Conservation (phyloP, 2,797 vertebrate genomes). For the Lepidocolaptes lacrymiger region DNA sequence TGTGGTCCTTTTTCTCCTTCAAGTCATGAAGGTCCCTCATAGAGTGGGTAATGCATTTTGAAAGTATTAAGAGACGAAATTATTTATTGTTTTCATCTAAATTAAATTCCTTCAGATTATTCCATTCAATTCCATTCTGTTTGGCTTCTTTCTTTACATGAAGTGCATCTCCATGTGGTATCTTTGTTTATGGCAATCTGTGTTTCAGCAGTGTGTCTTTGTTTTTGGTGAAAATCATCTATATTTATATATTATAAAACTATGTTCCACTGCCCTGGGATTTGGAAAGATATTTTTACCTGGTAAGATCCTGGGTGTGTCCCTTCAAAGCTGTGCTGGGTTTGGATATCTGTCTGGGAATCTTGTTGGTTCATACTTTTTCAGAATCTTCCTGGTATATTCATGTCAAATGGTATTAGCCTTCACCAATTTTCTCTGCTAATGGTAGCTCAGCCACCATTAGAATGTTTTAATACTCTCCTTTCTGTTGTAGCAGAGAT, state of each 20-base stretch:
- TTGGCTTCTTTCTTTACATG: not conserved
- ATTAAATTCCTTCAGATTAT: not conserved
- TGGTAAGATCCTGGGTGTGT: not conserved
- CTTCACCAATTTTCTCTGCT: not conserved
- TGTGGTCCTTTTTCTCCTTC: not conserved
- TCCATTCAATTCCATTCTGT: not conserved
- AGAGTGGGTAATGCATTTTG: not conserved
- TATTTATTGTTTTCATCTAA: not conserved
- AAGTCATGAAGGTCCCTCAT: not conserved
- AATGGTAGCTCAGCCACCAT: not conserved
- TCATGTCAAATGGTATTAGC: not conserved
- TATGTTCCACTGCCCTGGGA: not conserved
- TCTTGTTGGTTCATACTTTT: not conserved
- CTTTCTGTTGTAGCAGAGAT: not conserved
- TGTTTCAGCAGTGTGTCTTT: not conserved
- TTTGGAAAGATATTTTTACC: not conserved
- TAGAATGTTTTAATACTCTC: not conserved
- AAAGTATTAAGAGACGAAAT: not conserved
- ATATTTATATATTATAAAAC: not conserved
- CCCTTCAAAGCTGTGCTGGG: not conserved
- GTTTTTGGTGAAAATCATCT: not conserved
- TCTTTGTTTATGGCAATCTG: not conserved
- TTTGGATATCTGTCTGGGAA: not conserved
- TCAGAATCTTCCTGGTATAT: not conserved
- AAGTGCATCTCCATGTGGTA: fast-evolving